A percentile compares a stretch with the other conserved stretches of the same genome.
Conservation (phyloP, 2,113 vertebrate genomes). For the Gambusia holbrooki region DNA sequence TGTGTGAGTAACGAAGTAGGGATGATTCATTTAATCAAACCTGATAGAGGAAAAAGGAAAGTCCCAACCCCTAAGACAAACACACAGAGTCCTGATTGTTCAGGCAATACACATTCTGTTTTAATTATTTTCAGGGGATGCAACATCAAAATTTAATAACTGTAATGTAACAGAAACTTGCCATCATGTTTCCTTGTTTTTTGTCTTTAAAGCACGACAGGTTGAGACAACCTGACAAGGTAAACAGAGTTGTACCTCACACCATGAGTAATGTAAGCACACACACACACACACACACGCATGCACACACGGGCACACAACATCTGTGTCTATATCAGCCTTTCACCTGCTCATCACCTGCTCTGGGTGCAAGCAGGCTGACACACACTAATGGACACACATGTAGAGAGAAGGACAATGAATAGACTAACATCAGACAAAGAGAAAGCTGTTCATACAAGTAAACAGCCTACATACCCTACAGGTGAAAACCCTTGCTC, state of each 20-base stretch:
- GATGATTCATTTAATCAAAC: conserved; percentile 11
- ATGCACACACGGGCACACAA: conserved; percentile 6
- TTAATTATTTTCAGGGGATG: not conserved
- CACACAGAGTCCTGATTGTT: not conserved
- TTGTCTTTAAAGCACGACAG: not conserved
- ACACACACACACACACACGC: conserved; percentile 3
- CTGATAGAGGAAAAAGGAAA: not conserved
- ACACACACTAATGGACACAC: conserved; percentile 36
- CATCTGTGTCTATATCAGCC: conserved; percentile 63
- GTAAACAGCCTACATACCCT: conserved; percentile 41
- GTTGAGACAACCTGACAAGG: conserved; percentile 1
- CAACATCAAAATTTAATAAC: not conserved
- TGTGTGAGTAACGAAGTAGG: not conserved
- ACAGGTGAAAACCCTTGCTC: conserved; percentile 14
- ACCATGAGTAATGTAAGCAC: conserved; percentile 5
- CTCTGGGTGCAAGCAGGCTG: conserved; percentile 35
- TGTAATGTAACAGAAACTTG: not conserved
- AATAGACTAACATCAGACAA: conserved; percentile 52
- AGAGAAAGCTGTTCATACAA: conserved; percentile 55
- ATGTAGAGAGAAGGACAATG: conserved; percentile 48
- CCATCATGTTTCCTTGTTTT: not conserved
- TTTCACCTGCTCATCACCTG: conserved; percentile 76
- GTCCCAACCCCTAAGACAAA: not conserved
- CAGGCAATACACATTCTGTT: not conserved
- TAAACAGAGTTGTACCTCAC: conserved; percentile 14